Percentiles rank a stretch among this genome's conserved stretches.
phyloP scores from a whole-genome alignment of 1,140 invertebrate species.

The Pogonomyrmex californicus region DNA sequence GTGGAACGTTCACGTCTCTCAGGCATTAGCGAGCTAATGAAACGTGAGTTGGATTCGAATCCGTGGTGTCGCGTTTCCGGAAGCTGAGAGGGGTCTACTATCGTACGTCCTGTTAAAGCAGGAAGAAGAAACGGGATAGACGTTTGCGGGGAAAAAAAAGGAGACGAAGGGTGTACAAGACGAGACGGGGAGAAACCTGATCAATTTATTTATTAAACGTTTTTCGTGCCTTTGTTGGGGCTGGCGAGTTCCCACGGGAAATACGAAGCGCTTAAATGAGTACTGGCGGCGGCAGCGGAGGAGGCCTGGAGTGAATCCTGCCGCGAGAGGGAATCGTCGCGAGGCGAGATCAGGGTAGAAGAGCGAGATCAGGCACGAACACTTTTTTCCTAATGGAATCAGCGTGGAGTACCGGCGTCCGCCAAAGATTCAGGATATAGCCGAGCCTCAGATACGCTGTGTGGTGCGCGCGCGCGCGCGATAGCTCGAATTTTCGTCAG shows the following conservation, averaged over 20 bases:
- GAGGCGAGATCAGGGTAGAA: conserved; percentile 6
- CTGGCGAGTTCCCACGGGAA: conserved; percentile 75
- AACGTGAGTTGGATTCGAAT: conserved; percentile 73
- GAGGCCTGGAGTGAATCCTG: conserved; percentile 20
- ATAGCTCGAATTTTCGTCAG: conserved; percentile 55
- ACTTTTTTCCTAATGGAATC: conserved; percentile 68
- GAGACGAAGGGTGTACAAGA: background rate
- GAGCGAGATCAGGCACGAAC: conserved; percentile 52
- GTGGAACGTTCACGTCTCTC: conserved; percentile 60
- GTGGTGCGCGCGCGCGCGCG: conserved; percentile 3
- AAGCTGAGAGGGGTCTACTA: conserved; percentile 53
- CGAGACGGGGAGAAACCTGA: conserved; percentile 71
- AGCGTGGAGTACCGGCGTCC: conserved; percentile 24
- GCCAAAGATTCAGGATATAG: conserved; percentile 27
- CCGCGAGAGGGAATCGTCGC: conserved; percentile 59
- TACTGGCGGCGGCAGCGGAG: background rate
- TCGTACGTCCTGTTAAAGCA: conserved; percentile 18
- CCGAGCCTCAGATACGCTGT: background rate
- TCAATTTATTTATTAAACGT: conserved; percentile 79
- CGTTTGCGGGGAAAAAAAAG: background rate
- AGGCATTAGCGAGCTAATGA: conserved; percentile 76
- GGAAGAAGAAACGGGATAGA: conserved; percentile 22
- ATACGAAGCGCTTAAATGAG: conserved; percentile 77
- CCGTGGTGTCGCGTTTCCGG: conserved; percentile 75
- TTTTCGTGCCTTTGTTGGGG: conserved; percentile 73